Conservation (phyloP, 2,113 vertebrate genomes). For the Atractosteus spatula region DNA sequence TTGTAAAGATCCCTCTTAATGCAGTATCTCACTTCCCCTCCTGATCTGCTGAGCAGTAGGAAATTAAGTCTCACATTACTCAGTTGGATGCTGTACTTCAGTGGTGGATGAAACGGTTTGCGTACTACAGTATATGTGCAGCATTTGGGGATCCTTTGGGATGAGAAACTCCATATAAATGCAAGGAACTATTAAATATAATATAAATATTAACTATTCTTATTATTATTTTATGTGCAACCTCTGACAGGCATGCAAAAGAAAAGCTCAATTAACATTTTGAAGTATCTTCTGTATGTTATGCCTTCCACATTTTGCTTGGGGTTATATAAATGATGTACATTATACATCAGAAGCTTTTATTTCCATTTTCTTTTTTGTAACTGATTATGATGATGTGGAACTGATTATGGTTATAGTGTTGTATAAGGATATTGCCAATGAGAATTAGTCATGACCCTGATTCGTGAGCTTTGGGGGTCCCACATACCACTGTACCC, state of each 20-base stretch:
- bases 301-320: slow-evolving; percentile 12
- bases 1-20: too few relatives aligned
- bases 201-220: not conserved
- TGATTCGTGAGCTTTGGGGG: too few relatives aligned
- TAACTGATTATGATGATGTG: too few relatives aligned
- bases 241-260: slow-evolving; percentile 36
- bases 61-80: too few relatives aligned
- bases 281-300: slow-evolving; percentile 25
- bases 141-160: too few relatives aligned
- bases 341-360: slow-evolving; percentile 28
- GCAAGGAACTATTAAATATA: slow-evolving; percentile 27
- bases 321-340: slow-evolving; percentile 35
- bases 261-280: slow-evolving; percentile 45
- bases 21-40: too few relatives aligned
- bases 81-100: too few relatives aligned
- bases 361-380: slow-evolving; percentile 11
- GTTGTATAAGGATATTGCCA: not conserved
- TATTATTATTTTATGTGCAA: slow-evolving; percentile 31
- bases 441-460: not conserved
- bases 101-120: too few relatives aligned
- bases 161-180: too few relatives aligned
- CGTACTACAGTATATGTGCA: too few relatives aligned
- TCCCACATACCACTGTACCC: too few relatives aligned
- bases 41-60: too few relatives aligned
- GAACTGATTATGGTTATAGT: not conserved